A percentile compares a stretch with the other conserved stretches of the same genome.
phyloP scores from a whole-genome alignment of 2,797 vertebrate genomes.

The Takifugu rubripes region DNA sequence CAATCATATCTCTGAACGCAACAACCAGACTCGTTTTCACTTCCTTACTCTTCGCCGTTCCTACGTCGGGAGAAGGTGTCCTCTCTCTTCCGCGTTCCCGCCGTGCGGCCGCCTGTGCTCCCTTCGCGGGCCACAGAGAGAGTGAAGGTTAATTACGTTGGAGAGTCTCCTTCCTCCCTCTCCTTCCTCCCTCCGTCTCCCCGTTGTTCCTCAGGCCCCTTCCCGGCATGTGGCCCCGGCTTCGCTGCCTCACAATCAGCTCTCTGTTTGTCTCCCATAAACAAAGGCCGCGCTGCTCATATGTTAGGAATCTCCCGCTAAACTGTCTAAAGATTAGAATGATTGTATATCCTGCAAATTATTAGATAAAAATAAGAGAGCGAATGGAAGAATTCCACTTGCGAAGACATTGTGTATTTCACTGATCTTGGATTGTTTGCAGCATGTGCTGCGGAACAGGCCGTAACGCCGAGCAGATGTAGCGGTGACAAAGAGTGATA shows the following conservation, averaged over 20 bases:
- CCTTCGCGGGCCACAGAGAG: conserved; percentile 82
- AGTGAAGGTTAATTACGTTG: conserved; percentile 98
- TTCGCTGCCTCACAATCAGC: conserved; percentile 67
- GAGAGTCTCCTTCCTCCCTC: conserved; percentile 85
- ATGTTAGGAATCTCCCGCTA: conserved; percentile 49
- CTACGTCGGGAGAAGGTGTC: conserved; percentile 45
- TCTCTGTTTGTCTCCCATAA: conserved; percentile 78
- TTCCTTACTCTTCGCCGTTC: conserved; percentile 16
- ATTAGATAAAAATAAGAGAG: conserved; percentile 19
- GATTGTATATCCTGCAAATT: conserved; percentile 16
- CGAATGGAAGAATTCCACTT: conserved; percentile 3
- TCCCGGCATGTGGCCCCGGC: conserved; percentile 69
- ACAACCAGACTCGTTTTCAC: conserved; percentile 48
- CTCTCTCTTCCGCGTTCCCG: conserved; percentile 82
- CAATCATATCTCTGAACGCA: conserved; percentile 46
- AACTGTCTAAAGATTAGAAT: conserved; percentile 25
- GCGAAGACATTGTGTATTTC: neutral
- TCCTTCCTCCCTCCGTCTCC: conserved; percentile 62
- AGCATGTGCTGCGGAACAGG: conserved; percentile 7
- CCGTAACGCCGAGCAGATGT: conserved; percentile 16
- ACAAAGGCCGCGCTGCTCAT: conserved; percentile 58
- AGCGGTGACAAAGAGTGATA: conserved; percentile 57
- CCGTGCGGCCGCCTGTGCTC: conserved; percentile 76
- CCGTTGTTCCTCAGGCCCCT: conserved; percentile 54
- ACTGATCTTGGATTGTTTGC: conserved; percentile 12